Evolutionary conservation across 2,888 invertebrate species (phyloP).

Genomic region (Merodon equestris): DNA sequence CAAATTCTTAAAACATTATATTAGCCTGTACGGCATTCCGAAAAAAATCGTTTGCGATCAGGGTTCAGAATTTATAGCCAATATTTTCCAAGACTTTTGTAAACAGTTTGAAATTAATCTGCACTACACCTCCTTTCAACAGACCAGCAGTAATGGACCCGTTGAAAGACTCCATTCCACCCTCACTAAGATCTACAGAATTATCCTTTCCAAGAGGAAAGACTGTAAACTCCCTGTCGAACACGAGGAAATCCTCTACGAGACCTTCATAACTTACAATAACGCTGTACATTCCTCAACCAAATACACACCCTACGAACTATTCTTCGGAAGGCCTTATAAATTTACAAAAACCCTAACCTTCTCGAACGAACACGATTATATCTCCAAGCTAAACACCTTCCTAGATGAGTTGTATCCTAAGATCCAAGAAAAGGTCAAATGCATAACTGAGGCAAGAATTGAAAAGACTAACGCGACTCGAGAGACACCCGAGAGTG

Average conservation of each 20-base stretch:
- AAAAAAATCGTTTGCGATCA: constrained; percentile 40
- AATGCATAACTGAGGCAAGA: constrained; percentile 17
- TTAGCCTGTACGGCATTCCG: constrained; percentile 41
- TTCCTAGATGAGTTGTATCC: constrained; percentile 41
- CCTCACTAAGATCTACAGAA: constrained; percentile 57
- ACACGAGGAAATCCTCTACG: constrained; percentile 49
- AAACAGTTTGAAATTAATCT: constrained; percentile 33
- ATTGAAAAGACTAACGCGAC: constrained; percentile 17
- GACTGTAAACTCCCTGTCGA: constrained; percentile 31
- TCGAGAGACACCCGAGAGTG: constrained; percentile 20
- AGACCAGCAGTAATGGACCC: constrained; percentile 49
- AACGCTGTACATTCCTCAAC: constrained; percentile 48
- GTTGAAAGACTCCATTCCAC: constrained; percentile 60
- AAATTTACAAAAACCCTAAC: constrained; percentile 38
- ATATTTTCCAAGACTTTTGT: constrained; percentile 52
- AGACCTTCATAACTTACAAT: constrained; percentile 43
- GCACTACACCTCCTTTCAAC: constrained; percentile 52
- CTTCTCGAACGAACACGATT: constrained; percentile 26
- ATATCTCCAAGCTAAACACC: constrained; percentile 26
- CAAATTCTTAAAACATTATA: constrained; percentile 18
- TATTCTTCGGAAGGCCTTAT: constrained; percentile 29
- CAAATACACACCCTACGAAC: constrained; percentile 39
- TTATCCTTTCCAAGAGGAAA: constrained; percentile 48
- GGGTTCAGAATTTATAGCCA: constrained; percentile 42
- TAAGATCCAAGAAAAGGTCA: constrained; percentile 26